These are phyloP conservation scores for Myopa tessellatipennis DNA, from an alignment of 2,888 invertebrate species.

Conservation along the genomic window DNA sequence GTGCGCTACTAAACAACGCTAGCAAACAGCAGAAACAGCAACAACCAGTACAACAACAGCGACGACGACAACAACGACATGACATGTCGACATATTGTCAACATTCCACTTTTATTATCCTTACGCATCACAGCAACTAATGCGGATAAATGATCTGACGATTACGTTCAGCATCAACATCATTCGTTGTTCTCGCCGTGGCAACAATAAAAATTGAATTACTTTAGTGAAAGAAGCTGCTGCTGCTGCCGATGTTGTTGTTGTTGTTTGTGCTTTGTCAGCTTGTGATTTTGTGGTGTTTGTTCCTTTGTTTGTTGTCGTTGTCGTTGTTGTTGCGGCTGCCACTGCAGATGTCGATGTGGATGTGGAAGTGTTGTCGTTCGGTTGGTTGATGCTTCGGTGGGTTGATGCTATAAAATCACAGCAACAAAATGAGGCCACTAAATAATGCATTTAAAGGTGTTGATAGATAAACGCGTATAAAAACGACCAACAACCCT, in stretches of 20 bases:
- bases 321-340: slow-evolving; percentile 13
- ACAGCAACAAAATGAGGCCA: slow-evolving; percentile 12
- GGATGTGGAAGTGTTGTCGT: slow-evolving; percentile 4
- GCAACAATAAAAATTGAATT: slow-evolving; percentile 31
- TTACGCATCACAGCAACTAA: slow-evolving; percentile 52
- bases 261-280: background rate
- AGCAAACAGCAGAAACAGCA: background rate
- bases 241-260: background rate
- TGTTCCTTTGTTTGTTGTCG: background rate
- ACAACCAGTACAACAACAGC: slow-evolving; percentile 10
- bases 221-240: slow-evolving; percentile 13
- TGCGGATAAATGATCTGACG: slow-evolving; percentile 67
- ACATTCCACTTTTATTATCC: slow-evolving; percentile 36
- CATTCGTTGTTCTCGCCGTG: slow-evolving; percentile 4
- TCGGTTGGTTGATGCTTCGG: background rate
- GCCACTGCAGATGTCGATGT: slow-evolving; percentile 24
- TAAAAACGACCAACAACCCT: background rate
- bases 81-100: slow-evolving; percentile 37
- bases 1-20: background rate
- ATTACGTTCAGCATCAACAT: slow-evolving; percentile 54
- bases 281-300: slow-evolving; percentile 10
- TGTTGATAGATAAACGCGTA: slow-evolving; percentile 25
- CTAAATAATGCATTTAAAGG: slow-evolving; percentile 28
- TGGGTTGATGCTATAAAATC: background rate
- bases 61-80: slow-evolving; percentile 4